Evolutionary conservation across 2,113 vertebrate genomes (phyloP).

Genomic region (Lontra canadensis): DNA sequence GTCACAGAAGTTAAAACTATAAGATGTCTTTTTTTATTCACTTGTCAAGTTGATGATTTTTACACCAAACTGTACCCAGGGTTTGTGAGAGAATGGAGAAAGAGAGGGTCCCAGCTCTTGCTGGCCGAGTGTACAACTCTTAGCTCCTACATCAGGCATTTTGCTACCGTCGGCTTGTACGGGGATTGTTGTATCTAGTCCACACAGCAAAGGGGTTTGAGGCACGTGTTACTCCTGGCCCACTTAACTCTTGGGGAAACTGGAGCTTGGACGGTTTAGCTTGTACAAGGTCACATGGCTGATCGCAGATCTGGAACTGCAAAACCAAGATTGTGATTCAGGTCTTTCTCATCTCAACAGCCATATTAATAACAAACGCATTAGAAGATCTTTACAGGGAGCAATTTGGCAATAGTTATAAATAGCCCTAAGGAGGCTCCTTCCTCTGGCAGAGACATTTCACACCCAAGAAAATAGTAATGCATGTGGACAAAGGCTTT

Average conservation of each 20-base stretch:
- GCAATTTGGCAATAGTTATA: neutral
- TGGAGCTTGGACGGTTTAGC: neutral
- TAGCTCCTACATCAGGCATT: rapidly evolving
- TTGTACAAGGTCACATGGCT: neutral
- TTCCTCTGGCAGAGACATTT: neutral
- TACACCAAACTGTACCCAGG: neutral
- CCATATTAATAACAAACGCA: neutral
- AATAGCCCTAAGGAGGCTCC: neutral
- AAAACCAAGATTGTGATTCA: neutral
- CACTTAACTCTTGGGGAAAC: neutral
- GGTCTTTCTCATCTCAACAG: neutral
- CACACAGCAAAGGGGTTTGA: rapidly evolving
- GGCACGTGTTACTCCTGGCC: rapidly evolving
- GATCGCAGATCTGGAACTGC: neutral
- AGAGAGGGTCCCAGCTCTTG: too few species aligned
- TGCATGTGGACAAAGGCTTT: neutral
- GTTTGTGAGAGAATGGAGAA: neutral
- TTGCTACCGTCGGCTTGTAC: neutral
- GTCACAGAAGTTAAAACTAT: constrained; percentile 1
- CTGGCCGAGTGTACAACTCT: neutral
- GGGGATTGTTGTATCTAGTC: too few species aligned
- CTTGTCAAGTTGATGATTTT: neutral
- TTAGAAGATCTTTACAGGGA: neutral
- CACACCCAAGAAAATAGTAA: neutral
- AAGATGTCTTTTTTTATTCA: constrained; percentile 1